Base-by-base conservation (phyloP, 2,888 invertebrate genomes). In the Chalcosyrphus nemorum region DNA sequence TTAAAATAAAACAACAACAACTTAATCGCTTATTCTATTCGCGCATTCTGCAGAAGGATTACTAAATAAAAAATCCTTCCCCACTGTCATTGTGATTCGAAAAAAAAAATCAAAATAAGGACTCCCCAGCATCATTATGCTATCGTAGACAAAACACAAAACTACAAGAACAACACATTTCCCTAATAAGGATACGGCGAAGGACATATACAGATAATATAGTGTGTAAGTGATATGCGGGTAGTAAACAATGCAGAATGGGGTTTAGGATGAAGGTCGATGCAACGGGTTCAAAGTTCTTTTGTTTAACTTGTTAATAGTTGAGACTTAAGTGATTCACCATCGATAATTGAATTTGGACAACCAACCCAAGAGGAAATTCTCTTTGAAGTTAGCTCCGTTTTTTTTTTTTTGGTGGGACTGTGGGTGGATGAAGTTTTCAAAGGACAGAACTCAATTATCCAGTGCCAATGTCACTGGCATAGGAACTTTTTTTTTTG, bases 11-110 rank as follows among this genome's bases (percentile, higher is more conserved):
- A 29, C 43, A 54, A 15, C 71, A 71, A 65, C 68, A 63, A 50
- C 61, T 63, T 63, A 81, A 81, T 81, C 81, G 61, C 74, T 74
- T 68, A 74, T 80, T 80, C 45, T 68, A 56, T 74, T 35, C 74
- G 61, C 41, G 75, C 21, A 75, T 75, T 63, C 56, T 32, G 41
- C 47, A 47, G 27, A 19, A 74, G 59, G 68, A 47, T 68, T 68
- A 7, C 54, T 6, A 57, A 43, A 32, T 32, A 7, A 61, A 15
- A 57, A 43, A 32, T 32, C 32, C 9, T 11, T 66, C 66, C 61
- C 24, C 52, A 15, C 65, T 65, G 43, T 66, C 66, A 66, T 80
- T 66, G 66, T 66, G 77, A 61, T 75, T 56, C 38, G 27, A 17
- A 56, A 61, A 45, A 68, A 32, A 24, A 54, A 41, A n/a, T 4